phyloP scores from a whole-genome alignment of 2,797 vertebrate genomes.

The Varecia variegata region DNA sequence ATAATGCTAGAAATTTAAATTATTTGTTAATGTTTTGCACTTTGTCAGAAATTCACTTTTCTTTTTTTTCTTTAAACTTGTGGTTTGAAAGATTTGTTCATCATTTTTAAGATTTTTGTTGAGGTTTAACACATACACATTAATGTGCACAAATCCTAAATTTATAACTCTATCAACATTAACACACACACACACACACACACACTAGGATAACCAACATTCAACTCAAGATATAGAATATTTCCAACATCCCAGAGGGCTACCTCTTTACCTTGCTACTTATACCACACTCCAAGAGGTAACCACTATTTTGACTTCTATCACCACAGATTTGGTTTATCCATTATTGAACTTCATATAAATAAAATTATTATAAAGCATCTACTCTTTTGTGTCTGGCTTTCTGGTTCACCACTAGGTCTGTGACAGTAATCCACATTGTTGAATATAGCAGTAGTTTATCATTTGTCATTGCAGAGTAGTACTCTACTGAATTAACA shows the following conservation, averaged over 20 bases:
- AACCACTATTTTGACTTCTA: background rate
- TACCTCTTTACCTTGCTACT: background rate
- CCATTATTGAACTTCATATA: background rate
- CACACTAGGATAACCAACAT: background rate
- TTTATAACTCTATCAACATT: background rate
- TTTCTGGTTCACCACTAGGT: background rate
- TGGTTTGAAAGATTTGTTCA: slow-evolving; percentile 11
- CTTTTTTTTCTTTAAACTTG: slow-evolving; percentile 12
- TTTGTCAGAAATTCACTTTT: background rate
- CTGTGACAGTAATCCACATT: background rate
- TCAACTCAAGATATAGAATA: background rate
- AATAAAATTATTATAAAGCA: background rate
- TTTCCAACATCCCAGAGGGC: background rate
- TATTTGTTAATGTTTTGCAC: slow-evolving; percentile 11
- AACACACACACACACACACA: background rate
- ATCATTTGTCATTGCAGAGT: background rate
- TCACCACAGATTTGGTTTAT: background rate
- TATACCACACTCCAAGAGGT: background rate
- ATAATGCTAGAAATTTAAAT: slow-evolving; percentile 20
- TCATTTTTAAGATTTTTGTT: background rate
- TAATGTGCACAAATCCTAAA: background rate
- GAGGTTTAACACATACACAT: background rate
- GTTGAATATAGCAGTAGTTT: background rate
- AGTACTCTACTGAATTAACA: background rate
- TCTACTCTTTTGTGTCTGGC: background rate